These are phyloP conservation scores for Aphis craccivora DNA, from an alignment of 1,140 invertebrate species.

Conservation along the genomic window DNA sequence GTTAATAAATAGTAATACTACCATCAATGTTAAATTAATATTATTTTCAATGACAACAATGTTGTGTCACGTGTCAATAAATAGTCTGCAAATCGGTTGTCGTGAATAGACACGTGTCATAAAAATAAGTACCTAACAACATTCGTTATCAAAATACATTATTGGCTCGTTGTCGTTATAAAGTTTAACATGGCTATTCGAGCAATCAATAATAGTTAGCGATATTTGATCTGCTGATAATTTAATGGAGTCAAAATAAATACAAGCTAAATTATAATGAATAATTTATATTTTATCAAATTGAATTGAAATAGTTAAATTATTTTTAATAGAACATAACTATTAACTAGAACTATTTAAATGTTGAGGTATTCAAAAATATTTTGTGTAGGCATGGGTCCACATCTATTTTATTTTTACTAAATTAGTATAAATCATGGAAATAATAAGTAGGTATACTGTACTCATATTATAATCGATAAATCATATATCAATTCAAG, in stretches of 20 bases:
- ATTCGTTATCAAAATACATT: neutral
- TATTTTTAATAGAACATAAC: neutral
- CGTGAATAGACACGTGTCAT: constrained; percentile 21
- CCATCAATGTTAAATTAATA: neutral
- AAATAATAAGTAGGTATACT: no score
- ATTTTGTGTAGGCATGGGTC: neutral
- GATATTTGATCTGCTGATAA: constrained; percentile 23
- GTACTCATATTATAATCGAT: no score
- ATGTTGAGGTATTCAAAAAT: neutral
- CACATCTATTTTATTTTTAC: neutral
- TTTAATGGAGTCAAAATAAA: neutral
- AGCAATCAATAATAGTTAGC: neutral
- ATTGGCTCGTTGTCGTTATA: neutral
- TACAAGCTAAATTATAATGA: neutral
- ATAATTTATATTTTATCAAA: neutral
- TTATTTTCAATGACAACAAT: neutral
- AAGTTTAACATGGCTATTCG: neutral
- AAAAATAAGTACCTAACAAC: neutral
- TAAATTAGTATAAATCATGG: no score
- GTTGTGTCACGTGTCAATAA: constrained; percentile 6
- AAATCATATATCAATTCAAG: neutral
- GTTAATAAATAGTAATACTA: neutral
- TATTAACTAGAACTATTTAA: neutral
- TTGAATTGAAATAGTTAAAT: no score
- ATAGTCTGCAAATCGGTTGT: neutral